These are phyloP conservation scores for Gonocerus acuteangulatus DNA, from an alignment of 2,888 invertebrate species.

Conservation along the genomic window DNA sequence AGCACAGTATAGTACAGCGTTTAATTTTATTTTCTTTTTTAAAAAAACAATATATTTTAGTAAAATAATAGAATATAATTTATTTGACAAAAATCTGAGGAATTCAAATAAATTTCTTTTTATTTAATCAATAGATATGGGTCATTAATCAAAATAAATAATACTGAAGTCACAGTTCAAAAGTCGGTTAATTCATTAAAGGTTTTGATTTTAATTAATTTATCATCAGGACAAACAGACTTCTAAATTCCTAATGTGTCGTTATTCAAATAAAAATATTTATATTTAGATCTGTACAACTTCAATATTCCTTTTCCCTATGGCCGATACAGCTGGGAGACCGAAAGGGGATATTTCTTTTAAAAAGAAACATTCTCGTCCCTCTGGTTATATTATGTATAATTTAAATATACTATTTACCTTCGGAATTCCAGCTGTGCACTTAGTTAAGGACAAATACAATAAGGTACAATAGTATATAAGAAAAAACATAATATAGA, in stretches of 20 bases:
- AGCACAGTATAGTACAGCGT: no score
- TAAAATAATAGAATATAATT: no score
- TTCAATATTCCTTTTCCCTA: neutral
- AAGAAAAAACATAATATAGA: conserved; percentile 23
- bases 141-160: no score
- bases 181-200: neutral
- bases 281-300: neutral
- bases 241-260: neutral
- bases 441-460: neutral
- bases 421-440: neutral
- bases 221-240: neutral
- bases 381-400: no score
- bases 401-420: neutral
- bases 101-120: no score
- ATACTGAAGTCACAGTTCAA: neutral
- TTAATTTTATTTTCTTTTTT: no score
- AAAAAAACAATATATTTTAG: no score
- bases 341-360: neutral
- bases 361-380: neutral
- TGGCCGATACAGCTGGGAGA: conserved; percentile 12
- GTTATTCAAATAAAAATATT: neutral
- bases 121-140: no score
- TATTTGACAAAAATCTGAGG: no score
- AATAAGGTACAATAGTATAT: conserved; percentile 28
- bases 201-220: neutral